phyloP scores from a whole-genome alignment of 2,113 vertebrate species.

The Nesogale talazaci region DNA sequence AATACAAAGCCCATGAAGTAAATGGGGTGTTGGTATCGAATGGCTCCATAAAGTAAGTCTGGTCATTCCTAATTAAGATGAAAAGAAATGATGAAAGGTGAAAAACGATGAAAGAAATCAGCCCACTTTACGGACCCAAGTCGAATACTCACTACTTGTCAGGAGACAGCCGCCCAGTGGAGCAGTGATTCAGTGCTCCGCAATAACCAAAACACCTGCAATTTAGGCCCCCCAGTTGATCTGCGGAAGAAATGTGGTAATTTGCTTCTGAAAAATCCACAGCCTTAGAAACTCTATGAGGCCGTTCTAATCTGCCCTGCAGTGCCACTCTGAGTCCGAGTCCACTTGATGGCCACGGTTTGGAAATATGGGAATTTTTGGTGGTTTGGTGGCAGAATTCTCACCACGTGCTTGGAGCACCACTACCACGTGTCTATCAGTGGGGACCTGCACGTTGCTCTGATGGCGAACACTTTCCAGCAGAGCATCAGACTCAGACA shows the following conservation, averaged over 20 bases:
- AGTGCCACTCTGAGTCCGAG: background rate
- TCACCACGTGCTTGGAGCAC: background rate
- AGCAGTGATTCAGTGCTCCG: background rate
- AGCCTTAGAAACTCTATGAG: background rate
- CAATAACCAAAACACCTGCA: background rate
- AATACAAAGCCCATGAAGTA: background rate
- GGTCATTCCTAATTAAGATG: background rate
- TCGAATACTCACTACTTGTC: background rate
- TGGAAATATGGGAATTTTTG: background rate
- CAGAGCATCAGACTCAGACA: background rate
- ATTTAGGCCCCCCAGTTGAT: too few species aligned
- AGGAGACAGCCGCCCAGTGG: background rate
- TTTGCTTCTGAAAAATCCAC: background rate
- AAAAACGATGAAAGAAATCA: background rate
- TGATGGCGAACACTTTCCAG: too few species aligned
- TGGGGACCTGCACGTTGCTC: background rate
- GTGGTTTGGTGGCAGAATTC: background rate
- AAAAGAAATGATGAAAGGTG: too few species aligned
- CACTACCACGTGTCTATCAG: background rate
- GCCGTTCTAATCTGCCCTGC: background rate
- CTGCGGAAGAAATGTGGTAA: background rate
- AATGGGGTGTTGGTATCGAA: background rate
- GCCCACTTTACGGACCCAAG: background rate
- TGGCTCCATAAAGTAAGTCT: background rate
- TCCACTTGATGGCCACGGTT: background rate